A percentile compares a stretch with the other conserved stretches of the same genome.
Evolutionary conservation across 2,888 invertebrate species (phyloP).

Genomic region (Drosophila antonietae): DNA sequence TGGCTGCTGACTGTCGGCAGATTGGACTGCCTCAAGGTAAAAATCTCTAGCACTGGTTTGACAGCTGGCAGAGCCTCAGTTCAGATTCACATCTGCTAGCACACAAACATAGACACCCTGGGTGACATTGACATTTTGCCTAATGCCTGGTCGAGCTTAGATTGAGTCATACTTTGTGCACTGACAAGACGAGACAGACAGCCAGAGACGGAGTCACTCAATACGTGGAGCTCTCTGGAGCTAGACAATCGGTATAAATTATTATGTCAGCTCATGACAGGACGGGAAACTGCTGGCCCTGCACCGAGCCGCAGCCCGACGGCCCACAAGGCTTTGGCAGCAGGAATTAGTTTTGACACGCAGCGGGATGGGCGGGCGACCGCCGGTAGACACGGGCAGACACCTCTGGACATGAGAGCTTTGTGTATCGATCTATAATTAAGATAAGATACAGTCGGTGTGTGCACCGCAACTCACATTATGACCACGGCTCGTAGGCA

Average conservation of each 20-base stretch:
- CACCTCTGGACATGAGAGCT: conserved; percentile 29
- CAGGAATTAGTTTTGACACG: conserved; percentile 75
- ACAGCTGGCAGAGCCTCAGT: conserved; percentile 39
- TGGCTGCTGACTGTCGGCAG: conserved; percentile 21
- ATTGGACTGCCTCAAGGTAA: conserved; percentile 43
- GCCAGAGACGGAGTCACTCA: conserved; percentile 40
- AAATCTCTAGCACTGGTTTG: conserved; percentile 38
- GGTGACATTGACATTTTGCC: conserved; percentile 57
- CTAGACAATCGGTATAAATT: conserved; percentile 67
- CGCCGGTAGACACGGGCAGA: conserved; percentile 22
- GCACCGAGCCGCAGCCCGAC: conserved; percentile 26
- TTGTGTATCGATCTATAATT: conserved; percentile 78
- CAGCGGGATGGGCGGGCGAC: conserved; percentile 22
- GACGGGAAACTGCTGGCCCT: conserved; percentile 28
- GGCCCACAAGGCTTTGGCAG: conserved; percentile 35
- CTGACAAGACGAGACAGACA: conserved; percentile 44
- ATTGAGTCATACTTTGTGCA: conserved; percentile 53
- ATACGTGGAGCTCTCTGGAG: conserved; percentile 24
- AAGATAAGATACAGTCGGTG: conserved; percentile 66
- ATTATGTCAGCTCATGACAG: conserved; percentile 72
- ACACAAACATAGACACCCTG: neutral
- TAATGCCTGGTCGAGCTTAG: conserved; percentile 46
- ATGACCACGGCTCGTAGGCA: conserved; percentile 33
- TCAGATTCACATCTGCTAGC: conserved; percentile 19
- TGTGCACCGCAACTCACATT: conserved; percentile 60